phyloP scores from a whole-genome alignment of 2,113 vertebrate genomes.

The Electrona antarctica region DNA sequence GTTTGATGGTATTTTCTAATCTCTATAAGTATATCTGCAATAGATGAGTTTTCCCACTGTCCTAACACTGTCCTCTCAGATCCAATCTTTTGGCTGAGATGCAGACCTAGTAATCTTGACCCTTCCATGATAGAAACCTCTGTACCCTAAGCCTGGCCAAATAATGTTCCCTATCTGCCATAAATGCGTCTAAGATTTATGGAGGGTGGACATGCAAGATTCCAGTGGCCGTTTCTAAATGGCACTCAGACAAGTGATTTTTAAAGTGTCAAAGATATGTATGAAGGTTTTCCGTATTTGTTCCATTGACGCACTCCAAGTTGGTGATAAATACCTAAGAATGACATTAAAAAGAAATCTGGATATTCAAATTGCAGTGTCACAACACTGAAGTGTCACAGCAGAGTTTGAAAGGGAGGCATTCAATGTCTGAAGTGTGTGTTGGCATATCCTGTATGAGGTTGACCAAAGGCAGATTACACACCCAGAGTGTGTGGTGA shows the following conservation, averaged over 20 bases:
- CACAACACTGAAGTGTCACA: slow-evolving; percentile 23
- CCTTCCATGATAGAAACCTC: slow-evolving; percentile 31
- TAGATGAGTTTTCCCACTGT: not conserved
- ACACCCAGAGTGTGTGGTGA: slow-evolving; percentile 69
- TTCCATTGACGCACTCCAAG: slow-evolving; percentile 21
- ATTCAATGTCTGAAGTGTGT: slow-evolving; percentile 61
- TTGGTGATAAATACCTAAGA: slow-evolving; percentile 39
- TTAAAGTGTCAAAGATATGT: slow-evolving; percentile 15
- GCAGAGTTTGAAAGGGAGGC: slow-evolving; percentile 55
- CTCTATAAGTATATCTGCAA: not conserved
- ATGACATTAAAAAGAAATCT: slow-evolving; percentile 20
- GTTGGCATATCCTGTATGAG: slow-evolving; percentile 72
- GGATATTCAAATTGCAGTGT: slow-evolving; percentile 26
- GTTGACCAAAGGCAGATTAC: slow-evolving; percentile 71
- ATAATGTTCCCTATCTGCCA: slow-evolving; percentile 38
- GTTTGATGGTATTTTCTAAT: too few species aligned
- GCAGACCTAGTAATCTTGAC: slow-evolving; percentile 42
- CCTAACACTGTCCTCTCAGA: not conserved
- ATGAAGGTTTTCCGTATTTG: slow-evolving; percentile 24
- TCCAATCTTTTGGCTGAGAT: slow-evolving; percentile 5
- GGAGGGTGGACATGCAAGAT: slow-evolving; percentile 53
- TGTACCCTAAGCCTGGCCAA: slow-evolving; percentile 41
- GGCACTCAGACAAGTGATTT: slow-evolving; percentile 41
- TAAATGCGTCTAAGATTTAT: slow-evolving; percentile 55
- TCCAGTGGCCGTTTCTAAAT: slow-evolving; percentile 53